Evolutionary conservation across 1,140 invertebrate species (phyloP).

Genomic region (Cyphomyrmex costatus): DNA sequence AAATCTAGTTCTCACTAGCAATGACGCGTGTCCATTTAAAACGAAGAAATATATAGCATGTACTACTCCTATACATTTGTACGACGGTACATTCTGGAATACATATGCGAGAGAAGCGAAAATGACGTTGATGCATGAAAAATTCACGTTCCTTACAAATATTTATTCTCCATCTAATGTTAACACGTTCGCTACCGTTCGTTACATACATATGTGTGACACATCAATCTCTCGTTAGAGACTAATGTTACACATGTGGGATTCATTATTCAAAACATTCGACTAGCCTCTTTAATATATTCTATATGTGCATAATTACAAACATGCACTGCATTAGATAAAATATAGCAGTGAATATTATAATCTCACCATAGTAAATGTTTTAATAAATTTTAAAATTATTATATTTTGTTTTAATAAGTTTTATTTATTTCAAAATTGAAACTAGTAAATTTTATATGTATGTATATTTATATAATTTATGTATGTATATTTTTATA

Average conservation of each 20-base stretch:
- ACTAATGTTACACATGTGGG: neutral
- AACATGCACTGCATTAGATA: neutral
- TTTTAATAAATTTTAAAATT: neutral
- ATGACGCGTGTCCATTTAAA: constrained; percentile 38
- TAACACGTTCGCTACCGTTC: constrained; percentile 1
- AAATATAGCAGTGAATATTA: neutral
- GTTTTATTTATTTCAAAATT: too few relatives aligned
- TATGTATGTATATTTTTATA: too few relatives aligned
- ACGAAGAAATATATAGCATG: neutral
- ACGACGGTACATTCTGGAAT: neutral
- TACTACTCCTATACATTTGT: neutral
- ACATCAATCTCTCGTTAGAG: neutral
- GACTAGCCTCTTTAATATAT: neutral
- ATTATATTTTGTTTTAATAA: too few relatives aligned
- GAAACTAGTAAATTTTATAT: too few relatives aligned
- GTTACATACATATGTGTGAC: neutral
- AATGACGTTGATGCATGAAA: neutral
- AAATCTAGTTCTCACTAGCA: neutral
- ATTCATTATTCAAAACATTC: neutral
- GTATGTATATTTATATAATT: too few relatives aligned
- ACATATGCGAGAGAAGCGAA: neutral
- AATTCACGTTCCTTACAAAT: constrained; percentile 3
- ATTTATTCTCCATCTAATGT: constrained; percentile 27
- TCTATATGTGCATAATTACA: neutral
- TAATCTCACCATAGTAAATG: neutral